Conservation (phyloP, 2,113 vertebrate species). For the Epinephelus lanceolatus region DNA sequence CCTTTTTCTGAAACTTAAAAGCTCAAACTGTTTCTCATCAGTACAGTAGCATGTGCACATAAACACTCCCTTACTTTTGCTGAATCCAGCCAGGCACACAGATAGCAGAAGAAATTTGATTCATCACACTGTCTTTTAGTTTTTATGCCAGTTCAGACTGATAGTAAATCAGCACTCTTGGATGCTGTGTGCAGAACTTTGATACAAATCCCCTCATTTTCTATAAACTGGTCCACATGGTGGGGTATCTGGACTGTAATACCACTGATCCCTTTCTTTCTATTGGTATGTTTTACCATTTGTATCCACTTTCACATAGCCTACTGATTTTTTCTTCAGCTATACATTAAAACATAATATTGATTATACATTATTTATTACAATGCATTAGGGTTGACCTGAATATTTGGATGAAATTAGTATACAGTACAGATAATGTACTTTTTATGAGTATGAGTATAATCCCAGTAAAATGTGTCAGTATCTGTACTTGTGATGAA, state of each 20-base stretch:
- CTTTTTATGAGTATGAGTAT: no score
- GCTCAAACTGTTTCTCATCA: constrained; percentile 11
- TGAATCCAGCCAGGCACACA: neutral
- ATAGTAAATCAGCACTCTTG: constrained; percentile 59
- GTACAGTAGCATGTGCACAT: neutral
- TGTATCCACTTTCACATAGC: constrained; percentile 30
- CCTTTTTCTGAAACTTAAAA: neutral
- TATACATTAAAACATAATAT: neutral
- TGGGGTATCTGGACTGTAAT: constrained; percentile 42
- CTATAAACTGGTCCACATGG: constrained; percentile 70
- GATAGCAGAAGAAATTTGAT: constrained; percentile 36
- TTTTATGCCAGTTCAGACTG: constrained; percentile 40
- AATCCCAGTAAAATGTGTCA: no score
- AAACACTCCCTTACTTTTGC: neutral
- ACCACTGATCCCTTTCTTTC: constrained; percentile 19
- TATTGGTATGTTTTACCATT: constrained; percentile 11
- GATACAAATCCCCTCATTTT: constrained; percentile 53
- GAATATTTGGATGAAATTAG: no score
- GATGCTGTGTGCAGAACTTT: constrained; percentile 22
- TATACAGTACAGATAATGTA: no score
- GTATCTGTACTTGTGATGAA: no score
- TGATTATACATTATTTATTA: neutral
- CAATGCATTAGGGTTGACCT: neutral
- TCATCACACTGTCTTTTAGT: constrained; percentile 33
- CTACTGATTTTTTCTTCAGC: neutral